Base-by-base conservation (phyloP, 2,888 invertebrate species). In the Masnerella sp. region DNA sequence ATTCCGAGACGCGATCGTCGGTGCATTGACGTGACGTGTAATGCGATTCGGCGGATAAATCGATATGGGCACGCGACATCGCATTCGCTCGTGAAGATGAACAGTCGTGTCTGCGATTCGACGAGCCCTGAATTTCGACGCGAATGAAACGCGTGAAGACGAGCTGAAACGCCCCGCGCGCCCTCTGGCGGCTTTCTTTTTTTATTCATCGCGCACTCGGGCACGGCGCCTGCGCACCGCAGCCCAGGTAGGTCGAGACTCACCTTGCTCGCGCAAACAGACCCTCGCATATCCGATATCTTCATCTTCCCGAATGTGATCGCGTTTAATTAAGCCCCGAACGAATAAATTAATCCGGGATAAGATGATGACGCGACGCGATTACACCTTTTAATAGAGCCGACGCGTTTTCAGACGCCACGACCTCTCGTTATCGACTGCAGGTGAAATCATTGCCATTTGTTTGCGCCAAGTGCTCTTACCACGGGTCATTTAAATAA, bases 161-260 rank as follows among this genome's bases (percentile, higher is more conserved):
- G 42, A 28, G 47, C 43, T 7, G 12, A 14, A 20, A 42, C 28
- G 25, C 11, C 34, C 8, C 43, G 28, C 30, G 12, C 12, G 18
- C 30, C 30, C 28, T 9, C 12, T 49, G 15, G 36, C 11, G 0
- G 38, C n/a, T 64, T 49, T 61, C 32, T 52, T 54, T 58, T 68
- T 72, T 72, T 72, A 61, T 72, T 67, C 67, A 61, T 49, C 61
- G 47, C 47, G 58, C 67, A 68, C 49, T 42, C 56, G 40, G 5
- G 11, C n/a, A 73, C 20, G 56, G 68, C 73, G 73, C 73, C 68
- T 68, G 73, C 56, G 73, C 51, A 54, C 40, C 68, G 62, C 62
- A 62, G 62, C 68, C 73, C 68, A 62, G 68, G 67, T 56, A 68
- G 62, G 52, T 68, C 59, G 67, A 47, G 51, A 54, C 61, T 73